Evolutionary conservation across 2,797 vertebrate species (phyloP).

Genomic region (Syndactyla subalaris): DNA sequence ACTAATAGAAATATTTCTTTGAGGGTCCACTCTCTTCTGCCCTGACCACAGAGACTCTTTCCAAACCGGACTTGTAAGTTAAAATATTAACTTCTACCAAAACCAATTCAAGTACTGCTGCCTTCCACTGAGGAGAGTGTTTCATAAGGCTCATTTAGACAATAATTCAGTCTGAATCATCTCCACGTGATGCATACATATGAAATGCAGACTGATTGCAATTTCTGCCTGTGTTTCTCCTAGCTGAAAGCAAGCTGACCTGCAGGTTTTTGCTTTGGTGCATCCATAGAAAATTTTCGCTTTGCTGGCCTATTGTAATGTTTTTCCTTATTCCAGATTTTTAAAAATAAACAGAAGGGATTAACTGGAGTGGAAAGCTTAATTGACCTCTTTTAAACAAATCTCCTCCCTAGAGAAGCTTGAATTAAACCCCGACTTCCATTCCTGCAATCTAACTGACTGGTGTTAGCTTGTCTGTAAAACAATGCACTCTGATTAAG

Average conservation of each 20-base stretch:
- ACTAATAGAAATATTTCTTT: not conserved
- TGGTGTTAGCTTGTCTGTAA: not conserved
- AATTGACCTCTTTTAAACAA: conserved; percentile 48
- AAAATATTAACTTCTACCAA: not conserved
- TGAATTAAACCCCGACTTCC: conserved; percentile 8
- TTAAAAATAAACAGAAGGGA: conserved; percentile 21
- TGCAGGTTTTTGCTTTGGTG: not conserved
- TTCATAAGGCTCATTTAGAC: not conserved
- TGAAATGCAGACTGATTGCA: conserved; percentile 49
- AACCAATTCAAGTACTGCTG: not conserved
- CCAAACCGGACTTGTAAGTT: not conserved
- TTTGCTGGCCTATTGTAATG: not conserved
- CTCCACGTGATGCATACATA: not conserved
- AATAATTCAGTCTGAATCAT: not conserved
- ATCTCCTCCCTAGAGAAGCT: conserved; percentile 13
- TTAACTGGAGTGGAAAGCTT: conserved; percentile 30
- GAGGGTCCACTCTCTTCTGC: not conserved
- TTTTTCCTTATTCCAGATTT: not conserved
- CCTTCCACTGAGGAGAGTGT: not conserved
- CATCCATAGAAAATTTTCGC: not conserved
- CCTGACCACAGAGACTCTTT: not conserved
- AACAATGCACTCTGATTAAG: not conserved
- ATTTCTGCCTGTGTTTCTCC: conserved; percentile 20
- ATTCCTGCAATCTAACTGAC: not conserved
- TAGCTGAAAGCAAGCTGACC: conserved; percentile 36